Conservation (phyloP, 2,797 vertebrate species). For the Eutrigla gurnardus region DNA sequence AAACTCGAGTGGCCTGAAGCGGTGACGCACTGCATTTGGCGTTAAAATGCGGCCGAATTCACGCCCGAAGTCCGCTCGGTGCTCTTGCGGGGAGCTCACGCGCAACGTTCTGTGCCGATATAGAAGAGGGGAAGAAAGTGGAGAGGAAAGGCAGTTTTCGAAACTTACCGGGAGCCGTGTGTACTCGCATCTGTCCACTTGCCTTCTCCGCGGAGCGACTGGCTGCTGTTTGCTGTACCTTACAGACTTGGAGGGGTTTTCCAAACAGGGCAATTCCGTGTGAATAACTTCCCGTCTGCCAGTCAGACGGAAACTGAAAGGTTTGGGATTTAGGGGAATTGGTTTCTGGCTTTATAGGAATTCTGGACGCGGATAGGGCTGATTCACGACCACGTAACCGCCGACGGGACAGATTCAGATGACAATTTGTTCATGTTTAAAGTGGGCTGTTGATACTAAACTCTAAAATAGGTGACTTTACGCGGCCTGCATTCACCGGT, state of each 20-base stretch:
- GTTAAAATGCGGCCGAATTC: neutral
- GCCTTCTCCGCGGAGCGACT: constrained; percentile 45
- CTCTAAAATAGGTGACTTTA: neutral
- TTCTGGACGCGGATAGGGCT: neutral
- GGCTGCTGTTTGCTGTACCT: neutral
- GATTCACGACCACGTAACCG: neutral
- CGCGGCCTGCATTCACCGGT: neutral
- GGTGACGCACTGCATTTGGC: constrained; percentile 53
- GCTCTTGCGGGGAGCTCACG: neutral
- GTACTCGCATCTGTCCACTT: constrained; percentile 41
- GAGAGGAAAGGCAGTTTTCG: too few relatives aligned
- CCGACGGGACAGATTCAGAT: neutral
- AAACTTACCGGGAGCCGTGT: constrained; percentile 55
- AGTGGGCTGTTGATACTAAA: neutral
- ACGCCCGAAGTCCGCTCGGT: neutral
- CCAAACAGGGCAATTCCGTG: constrained; percentile 63
- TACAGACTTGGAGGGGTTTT: neutral
- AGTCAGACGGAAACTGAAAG: constrained; percentile 76
- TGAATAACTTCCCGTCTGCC: constrained; percentile 44
- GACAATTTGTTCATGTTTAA: neutral
- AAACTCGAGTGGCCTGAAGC: neutral
- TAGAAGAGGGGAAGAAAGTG: too few relatives aligned
- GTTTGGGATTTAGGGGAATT: constrained; percentile 53
- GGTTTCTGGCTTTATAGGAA: constrained; percentile 16
- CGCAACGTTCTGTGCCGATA: neutral